Evolutionary conservation across 1,140 invertebrate species (phyloP), one percentile per base, ranked within the genome.

Genomic region (Drosophila pallidifrons): DNA sequence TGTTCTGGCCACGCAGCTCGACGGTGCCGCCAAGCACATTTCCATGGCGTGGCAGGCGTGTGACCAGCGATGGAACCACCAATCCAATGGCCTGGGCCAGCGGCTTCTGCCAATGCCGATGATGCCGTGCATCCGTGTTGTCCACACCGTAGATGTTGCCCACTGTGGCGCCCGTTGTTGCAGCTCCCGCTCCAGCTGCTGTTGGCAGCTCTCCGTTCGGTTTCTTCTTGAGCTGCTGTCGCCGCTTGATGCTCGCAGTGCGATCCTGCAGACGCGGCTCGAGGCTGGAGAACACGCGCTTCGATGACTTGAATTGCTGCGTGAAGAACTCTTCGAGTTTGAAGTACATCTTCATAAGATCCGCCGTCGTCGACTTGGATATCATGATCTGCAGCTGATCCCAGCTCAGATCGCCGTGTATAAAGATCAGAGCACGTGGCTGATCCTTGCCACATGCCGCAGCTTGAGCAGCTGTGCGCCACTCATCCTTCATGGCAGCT

Each of bases 291-390:
- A 98, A 98, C 5, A 98, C 97, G 5, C 97, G 94, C 93, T 98
- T 98, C 80, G 97, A 97, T 68, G 97, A 98, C 87, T 98, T 98
- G 92, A 98, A 98, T 93, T 98, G 97, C 91, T 99, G 97, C 51
- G 96, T 96, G 92, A 99, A 99, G 93, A 99, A 99, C 93, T 99
- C 98, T 85, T 99, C 98, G 6, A 99, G 94, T 92, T 99, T 99
- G 60, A 97, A 96, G 89, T 97, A 98, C 97, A 99, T 99, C 93
- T 99, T 99, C 1, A 99, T 93, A 16, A 99, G 93, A 93, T 99
- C 98, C 0, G 98, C 97, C 0, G 98, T 99, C 0, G 98, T 99
- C 25, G 98, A 99, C 93, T 98, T 97, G 11, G 97, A 98, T 82
- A 99, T 99, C 95, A 99, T 96, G 20, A 99, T 95, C 93, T 99